Evolutionary conservation across 64 coral and sea anemone genomes (phyloP).

Genomic region (Dendronephthya gigantea): DNA sequence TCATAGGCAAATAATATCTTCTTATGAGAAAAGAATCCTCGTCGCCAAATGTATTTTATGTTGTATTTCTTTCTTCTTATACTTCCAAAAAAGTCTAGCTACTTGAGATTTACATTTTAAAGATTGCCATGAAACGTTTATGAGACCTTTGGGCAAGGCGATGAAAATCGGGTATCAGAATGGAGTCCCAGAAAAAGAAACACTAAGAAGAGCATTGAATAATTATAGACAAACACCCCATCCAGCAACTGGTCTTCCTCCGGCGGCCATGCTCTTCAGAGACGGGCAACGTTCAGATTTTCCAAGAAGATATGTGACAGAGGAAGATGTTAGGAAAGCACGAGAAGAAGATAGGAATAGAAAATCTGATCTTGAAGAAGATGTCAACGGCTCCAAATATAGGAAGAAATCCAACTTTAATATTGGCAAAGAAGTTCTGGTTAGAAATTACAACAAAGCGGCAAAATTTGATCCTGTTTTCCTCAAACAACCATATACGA

Average conservation of each 20-base stretch:
- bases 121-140: no score
- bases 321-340: neutral
- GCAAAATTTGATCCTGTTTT: neutral
- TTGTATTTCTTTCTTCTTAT: no score
- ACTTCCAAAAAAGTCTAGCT: no score
- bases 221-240: neutral
- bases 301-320: neutral
- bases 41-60: no score
- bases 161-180: no score
- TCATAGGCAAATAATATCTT: no score
- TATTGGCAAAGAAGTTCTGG: neutral
- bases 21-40: no score
- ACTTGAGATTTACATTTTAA: no score
- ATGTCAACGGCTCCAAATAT: slow-evolving; percentile 2
- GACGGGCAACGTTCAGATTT: slow-evolving; percentile 11
- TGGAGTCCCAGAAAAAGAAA: no score
- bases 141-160: no score
- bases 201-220: no score
- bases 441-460: neutral
- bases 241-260: neutral
- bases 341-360: neutral
- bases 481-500: neutral
- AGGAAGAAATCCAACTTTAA: neutral
- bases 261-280: neutral
- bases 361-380: neutral